Conservation (phyloP, 2,888 invertebrate species). For the Megalurothrips usitatus region DNA sequence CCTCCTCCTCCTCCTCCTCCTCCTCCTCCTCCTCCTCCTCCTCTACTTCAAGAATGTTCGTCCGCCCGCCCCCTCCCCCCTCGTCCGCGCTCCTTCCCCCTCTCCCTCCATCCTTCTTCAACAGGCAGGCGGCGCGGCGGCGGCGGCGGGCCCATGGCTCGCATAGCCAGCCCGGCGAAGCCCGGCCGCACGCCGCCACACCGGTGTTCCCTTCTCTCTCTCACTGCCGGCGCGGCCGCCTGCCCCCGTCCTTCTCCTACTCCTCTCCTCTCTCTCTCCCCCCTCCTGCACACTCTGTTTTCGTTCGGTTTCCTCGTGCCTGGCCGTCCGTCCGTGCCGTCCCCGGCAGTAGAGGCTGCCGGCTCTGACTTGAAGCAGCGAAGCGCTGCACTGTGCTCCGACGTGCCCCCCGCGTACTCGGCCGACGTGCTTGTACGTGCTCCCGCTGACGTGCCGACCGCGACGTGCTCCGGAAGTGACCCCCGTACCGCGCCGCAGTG, state of each 20-base stretch:
- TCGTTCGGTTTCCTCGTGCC: slow-evolving; percentile 15
- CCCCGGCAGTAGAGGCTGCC: background rate
- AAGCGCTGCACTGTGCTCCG: background rate
- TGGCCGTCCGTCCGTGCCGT: background rate
- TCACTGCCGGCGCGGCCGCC: background rate
- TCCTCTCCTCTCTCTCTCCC: slow-evolving; percentile 4
- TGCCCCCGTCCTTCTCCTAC: background rate
- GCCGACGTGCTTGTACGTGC: background rate
- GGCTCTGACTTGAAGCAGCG: background rate
- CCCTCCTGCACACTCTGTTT: slow-evolving; percentile 9
- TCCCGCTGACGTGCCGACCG: background rate
- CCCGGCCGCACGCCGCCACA: slow-evolving; percentile 7
- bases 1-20: slow-evolving; percentile 18
- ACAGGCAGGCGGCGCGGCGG: slow-evolving; percentile 4
- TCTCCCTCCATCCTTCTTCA: slow-evolving; percentile 14
- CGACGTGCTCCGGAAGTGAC: too few relatives aligned
- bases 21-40: slow-evolving; percentile 15
- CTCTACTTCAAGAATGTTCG: slow-evolving; percentile 21
- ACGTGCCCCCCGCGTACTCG: background rate
- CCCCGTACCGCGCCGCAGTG: too few relatives aligned
- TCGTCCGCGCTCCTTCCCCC: background rate
- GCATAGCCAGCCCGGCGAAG: background rate
- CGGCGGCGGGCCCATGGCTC: background rate
- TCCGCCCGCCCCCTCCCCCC: background rate
- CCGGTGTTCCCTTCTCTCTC: slow-evolving; percentile 15